Evolutionary conservation across 2,113 vertebrate genomes (phyloP), one percentile per base, ranked within the genome.

Genomic region (Tautogolabrus adspersus): DNA sequence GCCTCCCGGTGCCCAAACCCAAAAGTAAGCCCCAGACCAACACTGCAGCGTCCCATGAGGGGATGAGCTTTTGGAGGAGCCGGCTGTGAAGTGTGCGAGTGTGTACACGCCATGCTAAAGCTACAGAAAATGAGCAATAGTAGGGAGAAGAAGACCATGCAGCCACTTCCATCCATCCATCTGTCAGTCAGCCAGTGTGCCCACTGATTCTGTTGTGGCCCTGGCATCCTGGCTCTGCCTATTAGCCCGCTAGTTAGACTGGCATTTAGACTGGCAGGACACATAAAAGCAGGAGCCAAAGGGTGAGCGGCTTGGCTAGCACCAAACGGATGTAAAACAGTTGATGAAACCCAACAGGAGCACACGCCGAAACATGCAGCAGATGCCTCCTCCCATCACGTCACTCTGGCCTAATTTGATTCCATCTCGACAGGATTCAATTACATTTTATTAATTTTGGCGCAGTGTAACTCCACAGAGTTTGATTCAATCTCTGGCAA

Each of bases 371-470:
- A 62, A 78, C 79, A 70, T 63, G 80, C 64, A 77, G 79, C 87
- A 77, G 80, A 85, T 84, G 91, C 84, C 90, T 77, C 79, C 78
- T 88, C 90, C 92, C 83, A 89, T 93, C 87, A 78, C 85, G 62
- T 91, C 89, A 79, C 18, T 79, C 77, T 10, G 78, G 52, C 49
- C 83, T 90, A 81, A 91, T 90, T 84, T 79, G 74, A 87, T 90
- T 92, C 79, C 80, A 75, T 85, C 80, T 65, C 65, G 65, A 86
- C 88, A 85, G 86, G 87, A 91, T 89, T 90, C 85, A 73, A 91
- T 92, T 92, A 89, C 90, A 66, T 91, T 91, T 91, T 67, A 91
- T 91, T 92, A 89, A 93, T 92, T 90, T 89, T 88, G 89, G 82
- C 88, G 86, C 81, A 83, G 84, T 75, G 86, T 59, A 76, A 90